Conservation (phyloP, 2,113 vertebrate species). For the Equus quagga region DNA sequence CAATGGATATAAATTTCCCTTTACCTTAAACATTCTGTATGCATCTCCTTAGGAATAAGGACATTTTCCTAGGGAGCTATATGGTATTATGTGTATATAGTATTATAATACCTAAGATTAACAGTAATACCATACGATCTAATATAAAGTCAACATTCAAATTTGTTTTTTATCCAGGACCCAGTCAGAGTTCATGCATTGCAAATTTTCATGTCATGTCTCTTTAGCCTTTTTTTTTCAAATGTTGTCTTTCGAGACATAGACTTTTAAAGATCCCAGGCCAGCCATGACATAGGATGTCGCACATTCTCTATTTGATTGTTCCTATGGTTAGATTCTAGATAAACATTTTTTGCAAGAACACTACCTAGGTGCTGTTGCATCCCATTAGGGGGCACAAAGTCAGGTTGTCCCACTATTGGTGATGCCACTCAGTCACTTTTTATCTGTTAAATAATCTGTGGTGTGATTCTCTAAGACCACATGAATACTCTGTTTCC, state of each 20-base stretch:
- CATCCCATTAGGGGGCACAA: background rate
- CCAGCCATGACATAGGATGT: background rate
- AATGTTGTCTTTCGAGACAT: background rate
- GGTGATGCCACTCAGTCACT: background rate
- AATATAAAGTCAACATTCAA: slow-evolving; percentile 2
- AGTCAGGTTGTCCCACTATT: background rate
- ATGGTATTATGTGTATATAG: background rate
- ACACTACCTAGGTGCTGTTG: background rate
- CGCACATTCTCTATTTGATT: background rate
- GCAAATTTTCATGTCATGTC: background rate
- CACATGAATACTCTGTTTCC: background rate
- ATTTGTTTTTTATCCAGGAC: background rate
- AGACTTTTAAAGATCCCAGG: background rate
- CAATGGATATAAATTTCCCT: background rate
- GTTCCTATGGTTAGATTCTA: background rate
- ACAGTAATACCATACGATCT: background rate
- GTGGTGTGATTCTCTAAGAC: background rate
- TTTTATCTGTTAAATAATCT: background rate
- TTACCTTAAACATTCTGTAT: background rate
- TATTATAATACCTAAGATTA: background rate
- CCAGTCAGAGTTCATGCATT: background rate
- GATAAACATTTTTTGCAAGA: background rate
- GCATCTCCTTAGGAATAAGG: background rate
- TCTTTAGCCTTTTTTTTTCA: background rate
- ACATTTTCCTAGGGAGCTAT: background rate